Conservation (phyloP, 2,888 invertebrate species). For the Ctenicera cuprea region DNA sequence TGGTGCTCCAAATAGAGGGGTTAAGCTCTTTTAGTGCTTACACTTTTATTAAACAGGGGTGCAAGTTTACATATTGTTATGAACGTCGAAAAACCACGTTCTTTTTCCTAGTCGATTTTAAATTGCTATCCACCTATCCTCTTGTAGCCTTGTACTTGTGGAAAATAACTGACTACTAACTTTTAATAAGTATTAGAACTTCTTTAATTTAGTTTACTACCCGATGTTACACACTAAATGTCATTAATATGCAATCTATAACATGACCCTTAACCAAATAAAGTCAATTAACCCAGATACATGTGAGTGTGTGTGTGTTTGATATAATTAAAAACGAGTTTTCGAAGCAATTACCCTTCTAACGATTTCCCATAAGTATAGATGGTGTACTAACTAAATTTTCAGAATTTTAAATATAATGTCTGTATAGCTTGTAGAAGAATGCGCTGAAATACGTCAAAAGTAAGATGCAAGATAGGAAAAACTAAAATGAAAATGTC, state of each 20-base stretch:
- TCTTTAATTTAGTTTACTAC: no score
- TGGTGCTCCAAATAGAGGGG: conserved; percentile 67
- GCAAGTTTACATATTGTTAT: conserved; percentile 50
- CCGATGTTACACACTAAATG: no score
- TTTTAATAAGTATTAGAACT: conserved; percentile 9
- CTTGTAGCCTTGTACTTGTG: no score
- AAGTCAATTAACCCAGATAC: no score
- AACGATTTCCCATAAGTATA: no score
- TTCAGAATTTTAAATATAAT: conserved; percentile 3
- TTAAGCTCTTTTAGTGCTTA: conserved; percentile 65
- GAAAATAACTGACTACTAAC: no score
- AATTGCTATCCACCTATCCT: neutral
- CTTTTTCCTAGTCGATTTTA: neutral
- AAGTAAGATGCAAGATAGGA: conserved; percentile 57
- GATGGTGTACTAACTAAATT: neutral
- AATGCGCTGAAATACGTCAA: conserved; percentile 45
- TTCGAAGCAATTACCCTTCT: no score
- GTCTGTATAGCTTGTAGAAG: conserved; percentile 29
- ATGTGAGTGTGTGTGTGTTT: no score
- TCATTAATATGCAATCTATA: no score
- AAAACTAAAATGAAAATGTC: conserved; percentile 72
- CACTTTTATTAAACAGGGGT: conserved; percentile 65
- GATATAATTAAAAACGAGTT: no score
- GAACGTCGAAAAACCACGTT: conserved; percentile 27
- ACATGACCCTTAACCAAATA: no score